A percentile compares a stretch with the other conserved stretches of the same genome.
Evolutionary conservation across 2,113 vertebrate genomes (phyloP).

Genomic region (Ceuthmochares aereus): DNA sequence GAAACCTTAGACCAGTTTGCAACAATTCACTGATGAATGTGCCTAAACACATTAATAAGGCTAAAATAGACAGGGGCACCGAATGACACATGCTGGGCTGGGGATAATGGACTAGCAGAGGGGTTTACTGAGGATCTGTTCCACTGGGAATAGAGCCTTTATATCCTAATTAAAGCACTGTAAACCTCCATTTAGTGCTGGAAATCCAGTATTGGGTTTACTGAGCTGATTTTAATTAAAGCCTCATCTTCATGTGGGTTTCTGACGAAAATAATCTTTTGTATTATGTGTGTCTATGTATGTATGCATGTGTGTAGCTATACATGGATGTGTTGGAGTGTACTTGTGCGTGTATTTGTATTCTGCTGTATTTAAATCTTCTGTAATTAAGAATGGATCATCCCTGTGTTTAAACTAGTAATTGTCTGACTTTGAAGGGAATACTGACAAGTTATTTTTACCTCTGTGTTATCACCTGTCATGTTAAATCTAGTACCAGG

Average conservation of each 20-base stretch:
- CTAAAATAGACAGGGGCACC: constrained; percentile 80
- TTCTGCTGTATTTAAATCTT: neutral
- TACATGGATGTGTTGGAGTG: neutral
- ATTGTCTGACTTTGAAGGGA: constrained; percentile 18
- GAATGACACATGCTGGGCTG: constrained; percentile 78
- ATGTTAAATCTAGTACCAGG: constrained; percentile 41
- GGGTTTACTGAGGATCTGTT: constrained; percentile 76
- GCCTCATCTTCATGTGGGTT: constrained; percentile 51
- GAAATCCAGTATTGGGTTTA: constrained; percentile 80
- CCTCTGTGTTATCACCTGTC: constrained; percentile 28
- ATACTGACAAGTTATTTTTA: constrained; percentile 49
- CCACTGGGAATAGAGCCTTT: constrained; percentile 74
- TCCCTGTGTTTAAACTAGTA: neutral
- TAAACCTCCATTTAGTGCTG: constrained; percentile 80
- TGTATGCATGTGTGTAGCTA: neutral
- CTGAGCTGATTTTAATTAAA: constrained; percentile 80
- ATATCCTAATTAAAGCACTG: constrained; percentile 79
- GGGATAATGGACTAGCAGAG: constrained; percentile 79
- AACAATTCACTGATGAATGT: constrained; percentile 79
- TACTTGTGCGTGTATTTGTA: neutral
- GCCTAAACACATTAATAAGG: constrained; percentile 84
- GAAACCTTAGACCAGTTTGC: constrained; percentile 74
- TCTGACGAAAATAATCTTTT: constrained; percentile 60
- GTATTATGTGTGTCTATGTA: neutral
- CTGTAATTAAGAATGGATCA: neutral